Base-by-base conservation (phyloP, 2,113 vertebrate genomes). In the Actenoides hombroni region DNA sequence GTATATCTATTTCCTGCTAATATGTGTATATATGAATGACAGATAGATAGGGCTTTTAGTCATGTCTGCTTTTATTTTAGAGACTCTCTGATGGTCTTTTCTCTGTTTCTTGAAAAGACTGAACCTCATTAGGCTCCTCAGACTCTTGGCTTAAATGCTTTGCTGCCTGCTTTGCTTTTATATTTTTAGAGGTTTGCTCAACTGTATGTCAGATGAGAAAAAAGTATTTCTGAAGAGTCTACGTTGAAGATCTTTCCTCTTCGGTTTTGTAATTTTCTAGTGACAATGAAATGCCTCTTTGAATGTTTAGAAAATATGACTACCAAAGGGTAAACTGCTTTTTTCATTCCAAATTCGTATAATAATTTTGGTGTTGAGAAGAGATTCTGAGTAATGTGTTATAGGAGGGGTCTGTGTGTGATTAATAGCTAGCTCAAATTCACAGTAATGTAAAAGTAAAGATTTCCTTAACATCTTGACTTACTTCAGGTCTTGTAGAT, bases 331-430 rank as follows among this genome's bases (percentile, higher is more conserved):
- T 63, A 48, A 86, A 61, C 9, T 49, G 33, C 2, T 51, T 85
- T 78, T 61, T 48, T 74, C 44, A 8, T 75, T 93, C 15, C 16
- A 79, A 31, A 79, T 51, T 51, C 51, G 1, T 70, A 19, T 51
- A 85, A 42, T n/a, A 54, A 2, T 40, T 81, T 54, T 37, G 6
- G 1, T 75, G 8, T n/a, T 86, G 16, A 85, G n/a, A 88, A 59
- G 26, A 44, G 15, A 64, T 18, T 70, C 49, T 65, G 40, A 70
- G 44, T 86, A 19, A 57, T 33, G 11, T 61, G 16, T 10, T 63
- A 7, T 6, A 3, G 17, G 28, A 13, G 4, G 5, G 1, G 4
- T 46, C 56, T 88, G 0, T 56, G 3, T 77, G 5, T 78, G 69
- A 44, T 35, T 57, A 59, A 28, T 44, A 59, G 29, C 42, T 64